Conservation (phyloP, 2,888 invertebrate genomes). For the Blastobasis adustella region DNA sequence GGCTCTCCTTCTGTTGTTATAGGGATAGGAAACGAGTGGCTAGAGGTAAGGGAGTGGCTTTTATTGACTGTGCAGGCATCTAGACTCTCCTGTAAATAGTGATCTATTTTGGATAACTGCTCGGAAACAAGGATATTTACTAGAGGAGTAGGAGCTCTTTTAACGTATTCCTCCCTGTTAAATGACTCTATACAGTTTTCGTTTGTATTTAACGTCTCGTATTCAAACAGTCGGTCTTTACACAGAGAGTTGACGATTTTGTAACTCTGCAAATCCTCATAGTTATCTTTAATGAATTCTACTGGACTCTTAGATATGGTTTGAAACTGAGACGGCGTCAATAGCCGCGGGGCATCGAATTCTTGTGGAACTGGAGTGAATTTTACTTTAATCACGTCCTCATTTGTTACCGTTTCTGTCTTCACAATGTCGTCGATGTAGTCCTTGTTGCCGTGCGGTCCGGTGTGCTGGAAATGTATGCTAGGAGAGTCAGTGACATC, state of each 20-base stretch:
- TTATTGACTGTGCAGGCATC: conserved; percentile 41
- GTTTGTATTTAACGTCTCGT: conserved; percentile 10
- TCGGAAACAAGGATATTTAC: conserved; percentile 53
- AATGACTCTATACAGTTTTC: conserved; percentile 3
- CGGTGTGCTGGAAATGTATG: conserved; percentile 20
- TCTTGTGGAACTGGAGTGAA: conserved; percentile 59
- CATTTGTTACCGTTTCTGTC: conserved; percentile 64
- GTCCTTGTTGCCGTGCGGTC: conserved; percentile 39
- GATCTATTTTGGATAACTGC: conserved; percentile 58
- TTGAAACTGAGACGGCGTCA: conserved; percentile 35
- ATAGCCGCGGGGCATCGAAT: conserved; percentile 40
- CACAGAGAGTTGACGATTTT: conserved; percentile 62
- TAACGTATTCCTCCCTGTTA: conserved; percentile 16
- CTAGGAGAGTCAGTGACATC: conserved; percentile 59
- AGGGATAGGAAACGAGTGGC: conserved; percentile 18
- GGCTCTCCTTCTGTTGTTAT: conserved; percentile 21
- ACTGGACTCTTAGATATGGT: conserved; percentile 29
- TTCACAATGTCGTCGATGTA: conserved; percentile 57
- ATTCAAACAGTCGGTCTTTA: conserved; percentile 42
- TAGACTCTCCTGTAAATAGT: conserved; percentile 59
- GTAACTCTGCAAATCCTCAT: conserved; percentile 62
- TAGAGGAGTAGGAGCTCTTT: conserved; percentile 45
- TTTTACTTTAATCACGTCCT: conserved; percentile 61
- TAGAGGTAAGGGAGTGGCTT: conserved; percentile 9
- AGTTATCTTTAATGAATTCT: conserved; percentile 48